Evolutionary conservation across 2,113 vertebrate species (phyloP).

Genomic region (Barnardius zonarius): DNA sequence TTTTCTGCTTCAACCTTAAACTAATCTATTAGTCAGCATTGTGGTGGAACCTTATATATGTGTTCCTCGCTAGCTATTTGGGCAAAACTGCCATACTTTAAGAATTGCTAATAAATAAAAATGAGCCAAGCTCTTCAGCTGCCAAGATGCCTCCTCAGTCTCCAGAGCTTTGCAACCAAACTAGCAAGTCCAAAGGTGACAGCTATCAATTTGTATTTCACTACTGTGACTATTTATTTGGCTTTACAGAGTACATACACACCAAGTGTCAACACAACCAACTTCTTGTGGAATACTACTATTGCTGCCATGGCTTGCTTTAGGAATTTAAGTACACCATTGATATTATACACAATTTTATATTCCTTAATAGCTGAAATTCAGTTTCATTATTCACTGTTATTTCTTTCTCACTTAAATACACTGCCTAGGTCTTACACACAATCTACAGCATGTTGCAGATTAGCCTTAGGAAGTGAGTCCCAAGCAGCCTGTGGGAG

Average conservation of each 20-base stretch:
- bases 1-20: background rate
- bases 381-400: background rate
- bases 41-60: background rate
- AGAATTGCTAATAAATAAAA: background rate
- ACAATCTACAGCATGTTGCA: background rate
- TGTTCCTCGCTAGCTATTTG: background rate
- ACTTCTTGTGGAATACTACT: background rate
- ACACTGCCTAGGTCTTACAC: background rate
- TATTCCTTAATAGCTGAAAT: background rate
- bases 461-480: background rate
- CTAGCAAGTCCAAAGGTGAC: background rate
- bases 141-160: background rate
- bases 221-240: background rate
- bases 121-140: background rate
- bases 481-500: background rate
- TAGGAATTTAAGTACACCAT: background rate
- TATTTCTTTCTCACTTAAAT: background rate
- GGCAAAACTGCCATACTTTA: background rate
- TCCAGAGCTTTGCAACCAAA: background rate
- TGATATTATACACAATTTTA: background rate
- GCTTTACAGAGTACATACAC: background rate
- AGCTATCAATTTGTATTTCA: background rate
- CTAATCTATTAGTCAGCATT: background rate
- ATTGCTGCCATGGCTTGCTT: background rate
- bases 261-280: background rate